These are phyloP conservation scores for Triplophysa yarkandensis DNA, from an alignment of 2,797 vertebrate genomes.

Conservation along the genomic window DNA sequence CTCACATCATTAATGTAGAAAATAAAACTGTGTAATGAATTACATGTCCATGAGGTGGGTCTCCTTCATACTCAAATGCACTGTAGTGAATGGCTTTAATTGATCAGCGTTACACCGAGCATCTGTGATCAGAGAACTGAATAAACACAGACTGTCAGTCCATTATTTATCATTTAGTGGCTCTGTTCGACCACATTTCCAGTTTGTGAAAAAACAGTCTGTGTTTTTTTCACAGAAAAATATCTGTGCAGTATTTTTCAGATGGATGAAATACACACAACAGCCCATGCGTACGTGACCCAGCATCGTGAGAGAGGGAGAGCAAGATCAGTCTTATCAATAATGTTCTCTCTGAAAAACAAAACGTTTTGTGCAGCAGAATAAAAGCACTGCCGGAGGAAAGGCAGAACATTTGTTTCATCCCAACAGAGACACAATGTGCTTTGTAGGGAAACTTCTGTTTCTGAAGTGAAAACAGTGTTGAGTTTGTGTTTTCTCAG, in stretches of 20 bases:
- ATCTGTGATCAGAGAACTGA: constrained; percentile 68
- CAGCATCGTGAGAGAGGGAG: neutral
- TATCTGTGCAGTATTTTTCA: neutral
- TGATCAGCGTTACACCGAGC: constrained; percentile 69
- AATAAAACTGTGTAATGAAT: constrained; percentile 76
- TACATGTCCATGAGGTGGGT: constrained; percentile 64
- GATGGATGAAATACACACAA: neutral
- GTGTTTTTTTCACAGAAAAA: no score
- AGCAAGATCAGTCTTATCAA: constrained; percentile 20
- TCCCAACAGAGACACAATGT: constrained; percentile 13
- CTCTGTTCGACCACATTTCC: constrained; percentile 41
- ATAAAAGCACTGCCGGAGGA: neutral
- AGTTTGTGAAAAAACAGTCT: constrained; percentile 16
- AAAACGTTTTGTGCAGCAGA: neutral
- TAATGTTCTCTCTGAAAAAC: neutral
- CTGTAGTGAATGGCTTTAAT: constrained; percentile 68
- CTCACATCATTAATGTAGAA: constrained; percentile 67
- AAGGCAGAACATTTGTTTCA: constrained; percentile 20
- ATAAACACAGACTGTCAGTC: constrained; percentile 62
- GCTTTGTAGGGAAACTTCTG: neutral
- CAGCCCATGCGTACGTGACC: constrained; percentile 10
- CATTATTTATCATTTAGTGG: constrained; percentile 56
- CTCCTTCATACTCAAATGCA: constrained; percentile 71
- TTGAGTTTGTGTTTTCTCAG: constrained; percentile 55
- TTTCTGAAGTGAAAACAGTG: neutral